phyloP scores from a whole-genome alignment of 2,888 invertebrate species.

The Ophion slaviceki region DNA sequence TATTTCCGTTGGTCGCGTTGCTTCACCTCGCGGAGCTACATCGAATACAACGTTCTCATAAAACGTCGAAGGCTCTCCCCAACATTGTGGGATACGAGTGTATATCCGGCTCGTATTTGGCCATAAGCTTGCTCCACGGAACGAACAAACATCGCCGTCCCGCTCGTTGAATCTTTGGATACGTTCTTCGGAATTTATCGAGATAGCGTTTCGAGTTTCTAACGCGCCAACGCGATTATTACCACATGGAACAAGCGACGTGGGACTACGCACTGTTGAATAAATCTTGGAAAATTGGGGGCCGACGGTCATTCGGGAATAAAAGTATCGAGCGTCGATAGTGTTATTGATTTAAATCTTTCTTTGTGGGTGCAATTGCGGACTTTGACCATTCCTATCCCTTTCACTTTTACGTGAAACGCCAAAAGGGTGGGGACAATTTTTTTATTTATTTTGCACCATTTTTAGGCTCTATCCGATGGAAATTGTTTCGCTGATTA shows the following conservation, averaged over 20 bases:
- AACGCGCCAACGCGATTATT: slow-evolving; percentile 30
- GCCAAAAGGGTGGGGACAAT: too few species aligned
- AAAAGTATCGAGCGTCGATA: not conserved
- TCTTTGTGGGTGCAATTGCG: not conserved
- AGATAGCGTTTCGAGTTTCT: slow-evolving; percentile 29
- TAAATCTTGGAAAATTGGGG: not conserved
- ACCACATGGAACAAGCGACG: slow-evolving; percentile 8
- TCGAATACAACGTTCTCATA: slow-evolving; percentile 47
- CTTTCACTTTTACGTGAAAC: not conserved
- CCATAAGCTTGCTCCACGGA: slow-evolving; percentile 43
- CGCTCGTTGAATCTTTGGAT: not conserved
- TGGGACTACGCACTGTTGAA: not conserved
- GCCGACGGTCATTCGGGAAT: not conserved
- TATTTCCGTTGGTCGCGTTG: slow-evolving; percentile 38
- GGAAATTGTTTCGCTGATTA: too few species aligned
- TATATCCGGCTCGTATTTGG: slow-evolving; percentile 10
- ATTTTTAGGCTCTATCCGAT: too few species aligned
- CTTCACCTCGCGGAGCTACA: slow-evolving; percentile 22
- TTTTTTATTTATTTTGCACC: too few species aligned
- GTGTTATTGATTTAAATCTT: not conserved
- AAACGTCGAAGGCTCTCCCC: slow-evolving; percentile 29
- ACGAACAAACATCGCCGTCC: slow-evolving; percentile 42
- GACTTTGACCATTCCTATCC: not conserved
- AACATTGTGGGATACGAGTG: slow-evolving; percentile 22
- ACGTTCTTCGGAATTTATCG: slow-evolving; percentile 8